A percentile compares a stretch with the other conserved stretches of the same genome.
phyloP scores from a whole-genome alignment of 2,113 vertebrate genomes.

The Rhinoptilus africanus region DNA sequence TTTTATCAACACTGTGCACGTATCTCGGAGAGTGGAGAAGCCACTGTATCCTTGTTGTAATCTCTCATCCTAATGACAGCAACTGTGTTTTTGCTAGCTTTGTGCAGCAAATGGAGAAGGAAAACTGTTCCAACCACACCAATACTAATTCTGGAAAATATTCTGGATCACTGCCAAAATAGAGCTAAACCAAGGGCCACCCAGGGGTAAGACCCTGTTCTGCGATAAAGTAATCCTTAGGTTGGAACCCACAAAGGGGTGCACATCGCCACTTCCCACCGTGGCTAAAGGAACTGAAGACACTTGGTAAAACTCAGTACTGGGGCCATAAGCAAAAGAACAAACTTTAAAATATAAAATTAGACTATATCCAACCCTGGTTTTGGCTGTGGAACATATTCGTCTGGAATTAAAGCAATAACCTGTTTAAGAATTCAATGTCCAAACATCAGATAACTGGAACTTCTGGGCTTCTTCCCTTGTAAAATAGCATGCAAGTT shows the following conservation, averaged over 20 bases:
- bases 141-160: not conserved
- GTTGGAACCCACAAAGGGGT: not conserved
- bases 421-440: not conserved
- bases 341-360: not conserved
- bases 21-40: not conserved
- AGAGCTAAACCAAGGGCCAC: not conserved
- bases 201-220: not conserved
- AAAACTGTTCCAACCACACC: not conserved
- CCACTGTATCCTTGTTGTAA: not conserved
- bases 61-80: not conserved
- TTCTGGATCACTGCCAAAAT: not conserved
- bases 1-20: not conserved
- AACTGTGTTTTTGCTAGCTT: not conserved
- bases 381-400: not conserved
- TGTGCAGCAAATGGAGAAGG: not conserved
- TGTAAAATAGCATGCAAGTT: conserved; percentile 20
- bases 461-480: not conserved
- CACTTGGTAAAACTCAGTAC: not conserved
- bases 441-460: not conserved
- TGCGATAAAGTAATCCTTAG: not conserved
- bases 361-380: accelerated
- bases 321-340: not conserved
- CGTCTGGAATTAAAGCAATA: conserved; percentile 48
- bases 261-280: not conserved
- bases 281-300: not conserved